Percentiles rank a stretch among this genome's conserved stretches.
phyloP scores from a whole-genome alignment of 2,797 vertebrate species.

The Pristis pectinata region DNA sequence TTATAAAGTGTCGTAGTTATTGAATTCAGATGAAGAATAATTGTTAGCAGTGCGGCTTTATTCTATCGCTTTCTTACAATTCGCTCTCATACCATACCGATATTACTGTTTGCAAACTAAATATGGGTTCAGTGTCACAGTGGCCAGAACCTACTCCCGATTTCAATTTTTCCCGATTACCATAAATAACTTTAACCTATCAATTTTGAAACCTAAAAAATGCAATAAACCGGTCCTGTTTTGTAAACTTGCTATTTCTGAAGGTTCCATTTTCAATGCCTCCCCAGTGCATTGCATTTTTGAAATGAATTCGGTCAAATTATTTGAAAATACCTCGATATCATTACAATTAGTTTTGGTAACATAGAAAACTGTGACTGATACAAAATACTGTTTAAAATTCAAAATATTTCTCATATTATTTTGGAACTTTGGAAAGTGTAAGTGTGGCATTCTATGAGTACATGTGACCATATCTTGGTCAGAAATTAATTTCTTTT shows the following conservation, averaged over 20 bases:
- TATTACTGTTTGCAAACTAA: not conserved
- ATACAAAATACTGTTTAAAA: not conserved
- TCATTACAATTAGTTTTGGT: not conserved
- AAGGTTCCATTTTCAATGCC: not conserved
- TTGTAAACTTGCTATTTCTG: not conserved
- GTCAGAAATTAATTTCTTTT: not conserved
- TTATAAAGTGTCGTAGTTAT: not conserved
- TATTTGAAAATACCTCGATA: not conserved
- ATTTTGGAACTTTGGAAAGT: not conserved
- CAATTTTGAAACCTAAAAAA: not conserved
- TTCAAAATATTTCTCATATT: not conserved
- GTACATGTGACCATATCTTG: not conserved
- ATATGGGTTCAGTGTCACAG: not conserved
- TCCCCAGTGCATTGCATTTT: not conserved
- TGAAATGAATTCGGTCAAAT: not conserved
- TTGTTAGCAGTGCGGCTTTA: no score
- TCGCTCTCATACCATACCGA: not conserved
- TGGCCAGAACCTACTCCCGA: not conserved
- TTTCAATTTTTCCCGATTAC: not conserved
- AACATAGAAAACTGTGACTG: not conserved
- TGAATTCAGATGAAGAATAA: not conserved
- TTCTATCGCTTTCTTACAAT: not conserved
- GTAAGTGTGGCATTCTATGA: not conserved
- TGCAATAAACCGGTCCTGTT: not conserved
- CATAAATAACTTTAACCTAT: not conserved